A percentile compares a stretch with the other conserved stretches of the same genome.
Conservation (phyloP, 2,113 vertebrate genomes). For the Oostethus manadensis region DNA sequence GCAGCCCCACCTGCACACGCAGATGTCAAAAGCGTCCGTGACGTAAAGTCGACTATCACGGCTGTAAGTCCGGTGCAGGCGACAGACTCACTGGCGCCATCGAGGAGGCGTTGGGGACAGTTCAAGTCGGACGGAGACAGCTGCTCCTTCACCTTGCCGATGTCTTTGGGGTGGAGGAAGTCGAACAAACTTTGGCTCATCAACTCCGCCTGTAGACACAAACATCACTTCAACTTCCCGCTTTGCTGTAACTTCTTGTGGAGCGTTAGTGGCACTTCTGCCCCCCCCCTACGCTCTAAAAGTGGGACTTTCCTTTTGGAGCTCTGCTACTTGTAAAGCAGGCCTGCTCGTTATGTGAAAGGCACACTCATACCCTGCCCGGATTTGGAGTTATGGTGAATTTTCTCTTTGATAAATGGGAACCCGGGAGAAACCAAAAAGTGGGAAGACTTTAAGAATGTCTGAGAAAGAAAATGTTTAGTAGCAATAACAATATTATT, state of each 20-base stretch:
- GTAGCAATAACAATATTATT: no score
- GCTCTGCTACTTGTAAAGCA: no score
- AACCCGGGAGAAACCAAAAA: no score
- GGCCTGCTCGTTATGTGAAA: no score
- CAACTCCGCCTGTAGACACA: conserved; percentile 70
- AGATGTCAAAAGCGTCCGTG: neutral
- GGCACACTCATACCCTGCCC: no score
- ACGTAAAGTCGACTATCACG: neutral
- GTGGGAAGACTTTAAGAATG: no score
- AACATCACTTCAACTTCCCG: neutral
- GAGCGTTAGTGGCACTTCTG: no score
- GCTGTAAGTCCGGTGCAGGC: neutral
- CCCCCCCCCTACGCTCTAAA: no score
- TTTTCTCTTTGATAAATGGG: no score
- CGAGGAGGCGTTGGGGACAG: conserved; percentile 73
- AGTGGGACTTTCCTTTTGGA: no score
- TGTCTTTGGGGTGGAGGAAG: conserved; percentile 85
- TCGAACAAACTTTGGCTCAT: conserved; percentile 83
- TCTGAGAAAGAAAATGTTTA: no score
- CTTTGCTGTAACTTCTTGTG: neutral
- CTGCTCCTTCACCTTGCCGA: conserved; percentile 85
- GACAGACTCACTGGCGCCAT: conserved; percentile 76
- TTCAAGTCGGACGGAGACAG: conserved; percentile 74
- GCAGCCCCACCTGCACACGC: conserved; percentile 68
- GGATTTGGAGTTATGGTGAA: no score